A percentile compares a stretch with the other conserved stretches of the same genome.
Conservation (phyloP, 2,888 invertebrate genomes). For the Eilema depressum region DNA sequence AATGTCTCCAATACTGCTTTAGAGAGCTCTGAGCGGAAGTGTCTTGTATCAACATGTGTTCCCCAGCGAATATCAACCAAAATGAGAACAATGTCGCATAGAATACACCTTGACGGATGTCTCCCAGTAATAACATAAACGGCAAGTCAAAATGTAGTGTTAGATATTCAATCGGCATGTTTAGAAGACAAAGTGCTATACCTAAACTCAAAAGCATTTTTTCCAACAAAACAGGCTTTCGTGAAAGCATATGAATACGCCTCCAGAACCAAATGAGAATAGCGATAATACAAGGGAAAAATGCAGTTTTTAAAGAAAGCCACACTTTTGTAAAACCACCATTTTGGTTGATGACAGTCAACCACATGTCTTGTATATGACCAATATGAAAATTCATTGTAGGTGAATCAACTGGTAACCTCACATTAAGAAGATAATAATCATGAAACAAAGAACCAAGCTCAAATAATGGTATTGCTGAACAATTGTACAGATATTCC, state of each 20-base stretch:
- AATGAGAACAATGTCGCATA: constrained; percentile 98
- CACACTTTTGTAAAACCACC: constrained; percentile 99
- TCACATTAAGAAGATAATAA: constrained; percentile 97
- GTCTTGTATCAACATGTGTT: constrained; percentile 97
- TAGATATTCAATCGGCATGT: constrained; percentile 97
- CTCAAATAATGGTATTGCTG: constrained; percentile 98
- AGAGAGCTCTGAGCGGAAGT: constrained; percentile 92
- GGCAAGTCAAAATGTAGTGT: constrained; percentile 96
- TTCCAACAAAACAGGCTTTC: constrained; percentile 96
- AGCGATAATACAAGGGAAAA: constrained; percentile 94
- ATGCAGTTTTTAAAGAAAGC: constrained; percentile 96
- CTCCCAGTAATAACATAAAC: constrained; percentile 97
- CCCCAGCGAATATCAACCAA: constrained; percentile 99
- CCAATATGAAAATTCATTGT: constrained; percentile 93
- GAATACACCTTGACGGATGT: constrained; percentile 98
- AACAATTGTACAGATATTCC: constrained; percentile 95
- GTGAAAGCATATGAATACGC: constrained; percentile 93
- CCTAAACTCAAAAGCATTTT: constrained; percentile 97
- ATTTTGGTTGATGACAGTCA: constrained; percentile 98
- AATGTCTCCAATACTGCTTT: constrained; percentile 97
- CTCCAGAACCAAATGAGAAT: constrained; percentile 98
- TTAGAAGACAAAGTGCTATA: constrained; percentile 93
- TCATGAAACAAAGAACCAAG: constrained; percentile 98
- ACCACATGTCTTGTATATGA: constrained; percentile 92
- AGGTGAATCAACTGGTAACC: constrained; percentile 92